Percentiles rank a stretch among this genome's conserved stretches.
These are phyloP conservation scores for Chesias legatella DNA, from an alignment of 2,888 invertebrate genomes.

Conservation along the genomic window DNA sequence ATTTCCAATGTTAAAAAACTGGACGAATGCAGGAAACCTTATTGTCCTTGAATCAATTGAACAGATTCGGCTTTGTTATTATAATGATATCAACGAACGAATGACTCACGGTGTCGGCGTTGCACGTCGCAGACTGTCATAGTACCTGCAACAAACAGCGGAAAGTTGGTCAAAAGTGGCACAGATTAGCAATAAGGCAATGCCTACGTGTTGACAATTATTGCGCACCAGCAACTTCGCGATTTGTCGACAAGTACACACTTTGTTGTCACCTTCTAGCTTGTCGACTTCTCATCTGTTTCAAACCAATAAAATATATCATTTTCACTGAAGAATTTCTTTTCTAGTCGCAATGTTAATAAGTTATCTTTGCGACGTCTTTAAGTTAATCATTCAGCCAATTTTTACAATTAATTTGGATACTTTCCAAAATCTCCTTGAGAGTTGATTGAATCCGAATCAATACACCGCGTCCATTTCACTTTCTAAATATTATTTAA, in stretches of 20 bases:
- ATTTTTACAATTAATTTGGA: constrained; percentile 2
- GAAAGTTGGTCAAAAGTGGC: constrained; percentile 41
- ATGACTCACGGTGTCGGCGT: constrained; percentile 68
- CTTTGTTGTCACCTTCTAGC: constrained; percentile 1
- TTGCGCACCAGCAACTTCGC: constrained; percentile 18
- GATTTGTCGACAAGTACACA: constrained; percentile 12
- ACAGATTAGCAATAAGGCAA: constrained; percentile 15
- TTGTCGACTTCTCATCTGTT: constrained; percentile 1
- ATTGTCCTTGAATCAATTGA: not conserved
- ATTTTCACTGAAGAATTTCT: too few relatives aligned
- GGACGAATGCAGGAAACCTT: too few relatives aligned
- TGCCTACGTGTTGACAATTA: constrained; percentile 16
- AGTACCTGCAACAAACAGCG: constrained; percentile 66
- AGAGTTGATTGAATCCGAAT: constrained; percentile 10
- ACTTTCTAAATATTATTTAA: constrained; percentile 25
- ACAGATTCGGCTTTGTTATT: constrained; percentile 15
- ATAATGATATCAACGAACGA: constrained; percentile 41
- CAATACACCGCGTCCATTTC: constrained; percentile 14
- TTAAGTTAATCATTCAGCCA: not conserved
- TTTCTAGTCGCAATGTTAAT: too few relatives aligned
- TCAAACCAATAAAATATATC: not conserved
- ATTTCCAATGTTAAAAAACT: too few relatives aligned
- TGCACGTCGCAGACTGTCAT: constrained; percentile 64
- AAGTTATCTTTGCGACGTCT: too few relatives aligned
- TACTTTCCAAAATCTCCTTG: constrained; percentile 11